Evolutionary conservation across 2,888 invertebrate species (phyloP), one percentile per base, ranked within the genome.

Genomic region (Myathropa florea): DNA sequence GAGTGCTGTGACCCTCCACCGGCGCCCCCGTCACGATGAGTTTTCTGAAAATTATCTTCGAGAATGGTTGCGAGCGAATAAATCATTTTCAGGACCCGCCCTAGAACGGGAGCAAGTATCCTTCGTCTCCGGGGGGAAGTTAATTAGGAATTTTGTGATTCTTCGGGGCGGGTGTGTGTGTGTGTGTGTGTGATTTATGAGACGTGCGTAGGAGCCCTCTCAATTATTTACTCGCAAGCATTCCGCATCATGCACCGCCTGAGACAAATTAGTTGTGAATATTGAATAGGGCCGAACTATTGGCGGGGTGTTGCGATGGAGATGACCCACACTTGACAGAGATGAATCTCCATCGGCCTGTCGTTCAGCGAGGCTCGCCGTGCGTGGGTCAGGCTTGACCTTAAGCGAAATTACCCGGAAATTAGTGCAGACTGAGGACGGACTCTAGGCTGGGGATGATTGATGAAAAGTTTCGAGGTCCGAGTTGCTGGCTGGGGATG

Each of bases 111-210:
- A 33, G 24, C 46, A 53, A 26, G 28, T 28, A 24, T 9, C 4
- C 21, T 63, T 14, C 18, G 18, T 0, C n/a, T 4, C 7, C 7
- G 4, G 46, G 39, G 57, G 39, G 77, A 39, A 83, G 65, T 72
- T 83, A 78, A 78, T 83, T 82, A 82, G 68, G 75, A 70, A 76
- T 65, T 71, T 76, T 73, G 83, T 68, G 67, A 72, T 67, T 72
- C 65, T 23, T 46, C 24, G 18, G 53, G 33, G 33, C 12, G 10
- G 7, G 33, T 0, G 30, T 7, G 30, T 3, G 0, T 7, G 30
- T 55, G 67, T 57, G 30, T 64, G 46, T 30, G 55, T 63, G 68
- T 71, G 76, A 82, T 82, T 82, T 76, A 71, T 79, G 65, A 60
- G 64, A 57, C 59, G 18, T 23, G 26, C 63, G 28, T 23, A 70